Evolutionary conservation across 35 echinoderm and acorn worm species (phyloP), one percentile per base, ranked within the genome.

Genomic region (Apostichopus parvimensis): DNA sequence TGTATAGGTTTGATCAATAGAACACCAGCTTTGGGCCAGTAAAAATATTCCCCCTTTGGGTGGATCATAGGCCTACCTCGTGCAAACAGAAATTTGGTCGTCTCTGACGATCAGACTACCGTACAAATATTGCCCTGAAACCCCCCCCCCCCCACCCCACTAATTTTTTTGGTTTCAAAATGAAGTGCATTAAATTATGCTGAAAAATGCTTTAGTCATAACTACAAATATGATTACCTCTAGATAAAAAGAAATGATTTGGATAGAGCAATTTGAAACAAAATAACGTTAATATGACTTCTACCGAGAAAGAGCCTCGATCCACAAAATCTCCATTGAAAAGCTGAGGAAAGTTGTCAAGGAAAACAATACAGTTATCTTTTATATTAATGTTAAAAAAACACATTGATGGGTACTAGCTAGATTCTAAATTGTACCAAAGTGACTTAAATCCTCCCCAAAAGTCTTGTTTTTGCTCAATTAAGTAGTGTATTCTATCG

Each of bases 311-410:
- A 55, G 97, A 99, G 18, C 97, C 97, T 82, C 97, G 92, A 86
- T 99, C 97, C 86, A 99, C 97, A 99, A 99, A 99, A 87, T 99
- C 97, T 80, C 97, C 97, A 90, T 99, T 99, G 68, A 99, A 99
- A 90, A 99, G 91, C 97, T 99, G 86, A 18, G 8, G 54, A 28
- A 28, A 6, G 8, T 10, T 12, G 22, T 66, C 64, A 73, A 88
- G 86, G 60, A 88, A 20, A 4, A 72, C 20, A 54, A 72, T 17
- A 72, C 23, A 88, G 17, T 13, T 73, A 14, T 57, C 45, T 9
- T 82, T 24, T 9, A 45, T 82, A 14, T 54, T 45, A 45, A 45
- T 45, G 34, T 45, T 45, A 45, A 45, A 34, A 45, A 45, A 2
- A 4, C 34, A 45, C 34, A 45, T 45, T 45, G 34, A 45, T 45